Evolutionary conservation across 2,113 vertebrate species (phyloP).

Genomic region (Pomatostomus ruficeps): DNA sequence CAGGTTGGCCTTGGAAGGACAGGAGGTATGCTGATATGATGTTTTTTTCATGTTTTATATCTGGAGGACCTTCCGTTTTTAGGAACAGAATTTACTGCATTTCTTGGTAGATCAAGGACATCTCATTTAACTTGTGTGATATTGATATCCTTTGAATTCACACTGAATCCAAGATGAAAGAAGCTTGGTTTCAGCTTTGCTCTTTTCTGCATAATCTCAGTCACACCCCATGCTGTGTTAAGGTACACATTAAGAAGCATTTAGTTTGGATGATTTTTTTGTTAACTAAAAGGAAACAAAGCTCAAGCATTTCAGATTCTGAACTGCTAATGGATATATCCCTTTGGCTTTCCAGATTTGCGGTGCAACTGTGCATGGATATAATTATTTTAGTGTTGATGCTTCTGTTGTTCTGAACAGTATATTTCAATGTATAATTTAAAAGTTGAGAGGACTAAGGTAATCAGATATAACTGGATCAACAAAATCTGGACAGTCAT

Average conservation of each 20-base stretch:
- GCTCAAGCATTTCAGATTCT: not conserved
- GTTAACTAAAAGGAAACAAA: not conserved
- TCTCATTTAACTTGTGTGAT: not conserved
- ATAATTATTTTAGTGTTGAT: not conserved
- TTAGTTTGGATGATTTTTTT: not conserved
- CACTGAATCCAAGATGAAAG: not conserved
- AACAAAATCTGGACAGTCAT: not conserved
- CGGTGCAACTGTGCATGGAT: not conserved
- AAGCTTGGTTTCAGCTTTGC: not conserved
- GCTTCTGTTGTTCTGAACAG: not conserved
- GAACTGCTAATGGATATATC: not conserved
- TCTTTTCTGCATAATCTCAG: not conserved
- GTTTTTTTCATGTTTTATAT: not conserved
- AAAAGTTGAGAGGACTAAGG: not conserved
- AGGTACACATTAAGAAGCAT: not conserved
- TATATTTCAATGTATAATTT: not conserved
- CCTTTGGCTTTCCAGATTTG: not conserved
- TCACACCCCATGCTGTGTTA: not conserved
- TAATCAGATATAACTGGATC: not conserved
- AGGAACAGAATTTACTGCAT: not conserved
- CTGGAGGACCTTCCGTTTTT: not conserved
- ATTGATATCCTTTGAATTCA: not conserved
- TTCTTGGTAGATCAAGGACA: not conserved
- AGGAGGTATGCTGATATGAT: slow-evolving; percentile 78
- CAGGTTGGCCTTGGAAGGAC: slow-evolving; percentile 90